Base-by-base conservation (phyloP, 2,888 invertebrate species). In the Polydrusus tereticollis region DNA sequence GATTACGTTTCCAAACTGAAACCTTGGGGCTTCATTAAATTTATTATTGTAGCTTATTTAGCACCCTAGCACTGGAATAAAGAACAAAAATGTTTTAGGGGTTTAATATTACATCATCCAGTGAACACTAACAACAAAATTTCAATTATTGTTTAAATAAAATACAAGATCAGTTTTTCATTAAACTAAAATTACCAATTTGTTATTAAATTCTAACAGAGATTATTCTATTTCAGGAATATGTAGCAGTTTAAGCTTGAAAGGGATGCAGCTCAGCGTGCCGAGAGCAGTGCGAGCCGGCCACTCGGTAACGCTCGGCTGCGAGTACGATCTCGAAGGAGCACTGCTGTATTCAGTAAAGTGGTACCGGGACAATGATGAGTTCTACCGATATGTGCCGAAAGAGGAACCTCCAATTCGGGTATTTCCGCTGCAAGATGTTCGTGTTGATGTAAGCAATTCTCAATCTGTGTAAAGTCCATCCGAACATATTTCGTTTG, bases 341-440 rank as follows among this genome's bases (percentile, higher is more conserved):
- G 91, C 90, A 0, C 88, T 89, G 0, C 88, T 94, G 4, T 93
- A 93, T 86, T 90, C 92, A 74, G 91, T 93, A 81, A 89, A 92
- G 83, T 94, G 93, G 93, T 93, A 93, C 85, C 88, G 91, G 71
- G 90, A 90, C 2, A 89, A 90, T 75, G 88, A 89, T 5, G 93
- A 94, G 86, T 93, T 94, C 87, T 94, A 93, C 86, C 88, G 93
- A 80, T 93, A 88, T 81, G 90, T 92, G 73, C 93, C 93, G 4
- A 88, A 92, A 68, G 92, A 92, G 79, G 88, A 89, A 81, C 92
- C 92, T 0, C 90, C 92, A 0, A 90, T 90, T 3, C 88, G 90
- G 84, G 91, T 90, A 33, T 93, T 92, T 79, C 87, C 90, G 0
- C 84, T 91, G 65, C 89, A 90, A 0, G 92, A 91, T 58, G 89